Evolutionary conservation across 1,140 invertebrate genomes (phyloP).

Genomic region (Cheumatopsyche charites): DNA sequence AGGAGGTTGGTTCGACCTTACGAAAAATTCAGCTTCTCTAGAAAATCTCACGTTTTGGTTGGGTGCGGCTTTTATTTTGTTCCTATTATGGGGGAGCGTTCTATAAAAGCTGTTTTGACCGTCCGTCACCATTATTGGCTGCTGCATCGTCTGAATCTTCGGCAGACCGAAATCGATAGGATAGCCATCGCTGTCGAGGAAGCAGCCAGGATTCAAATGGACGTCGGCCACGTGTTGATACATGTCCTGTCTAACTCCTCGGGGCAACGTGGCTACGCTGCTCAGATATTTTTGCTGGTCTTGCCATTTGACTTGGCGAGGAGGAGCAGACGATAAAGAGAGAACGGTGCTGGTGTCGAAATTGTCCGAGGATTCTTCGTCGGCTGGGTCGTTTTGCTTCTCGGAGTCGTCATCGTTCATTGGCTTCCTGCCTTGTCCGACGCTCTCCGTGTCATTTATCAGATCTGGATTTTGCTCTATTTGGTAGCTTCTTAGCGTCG

Average conservation of each 20-base stretch:
- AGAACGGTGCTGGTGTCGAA: conserved; percentile 47
- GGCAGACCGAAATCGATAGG: conserved; percentile 80
- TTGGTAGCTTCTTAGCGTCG: conserved; percentile 61
- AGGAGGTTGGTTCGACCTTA: conserved; percentile 51
- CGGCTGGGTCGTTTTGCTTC: conserved; percentile 48
- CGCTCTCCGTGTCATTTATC: conserved; percentile 75
- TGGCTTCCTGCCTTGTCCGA: conserved; percentile 66
- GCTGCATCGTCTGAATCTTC: conserved; percentile 64
- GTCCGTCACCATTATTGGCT: conserved; percentile 61
- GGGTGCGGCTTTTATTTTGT: conserved; percentile 66
- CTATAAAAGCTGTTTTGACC: conserved; percentile 66
- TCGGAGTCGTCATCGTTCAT: conserved; percentile 57
- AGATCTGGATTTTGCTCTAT: conserved; percentile 76
- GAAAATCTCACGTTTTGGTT: conserved; percentile 67
- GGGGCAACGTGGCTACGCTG: conserved; percentile 59
- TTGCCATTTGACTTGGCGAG: conserved; percentile 60
- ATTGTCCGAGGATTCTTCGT: conserved; percentile 44
- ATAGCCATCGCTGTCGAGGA: conserved; percentile 76
- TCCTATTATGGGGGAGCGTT: conserved; percentile 71
- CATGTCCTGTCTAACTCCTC: conserved; percentile 56
- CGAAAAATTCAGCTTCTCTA: conserved; percentile 69
- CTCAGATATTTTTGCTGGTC: conserved; percentile 53
- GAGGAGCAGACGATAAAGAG: conserved; percentile 48
- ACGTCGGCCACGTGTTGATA: conserved; percentile 70
- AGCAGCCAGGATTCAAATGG: conserved; percentile 70